phyloP scores from a whole-genome alignment of 37 sponge, comb jelly and placozoan genomes.

The Bolinopsis microptera region DNA sequence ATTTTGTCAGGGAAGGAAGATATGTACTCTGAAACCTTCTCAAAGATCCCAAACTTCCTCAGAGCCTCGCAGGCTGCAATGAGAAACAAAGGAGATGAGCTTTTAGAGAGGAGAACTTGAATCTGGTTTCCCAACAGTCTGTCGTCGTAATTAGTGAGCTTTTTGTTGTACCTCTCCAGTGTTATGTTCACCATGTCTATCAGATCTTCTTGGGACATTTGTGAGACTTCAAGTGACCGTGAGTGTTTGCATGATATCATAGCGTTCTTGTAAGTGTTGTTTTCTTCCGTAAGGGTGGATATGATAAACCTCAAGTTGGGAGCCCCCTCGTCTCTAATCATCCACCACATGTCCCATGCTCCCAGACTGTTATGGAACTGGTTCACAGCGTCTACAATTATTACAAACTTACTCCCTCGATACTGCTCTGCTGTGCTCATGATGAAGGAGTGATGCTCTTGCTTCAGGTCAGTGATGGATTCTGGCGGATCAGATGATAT shows the following conservation, averaged over 20 bases:
- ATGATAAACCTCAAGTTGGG: slow-evolving; percentile 4
- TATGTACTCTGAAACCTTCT: slow-evolving; percentile 15
- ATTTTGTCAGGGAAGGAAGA: background rate
- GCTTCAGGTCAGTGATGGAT: slow-evolving; percentile 14
- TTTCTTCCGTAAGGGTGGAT: slow-evolving; percentile 41
- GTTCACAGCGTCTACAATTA: slow-evolving; percentile 61
- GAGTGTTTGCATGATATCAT: background rate
- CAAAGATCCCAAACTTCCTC: slow-evolving; percentile 46
- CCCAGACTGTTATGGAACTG: slow-evolving; percentile 1
- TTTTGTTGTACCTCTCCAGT: slow-evolving; percentile 61
- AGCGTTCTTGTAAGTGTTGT: background rate
- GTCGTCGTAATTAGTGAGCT: slow-evolving; percentile 8
- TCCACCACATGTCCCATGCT: slow-evolving; percentile 64
- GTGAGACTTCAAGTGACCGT: background rate
- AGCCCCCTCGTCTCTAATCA: background rate
- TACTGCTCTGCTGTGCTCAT: background rate
- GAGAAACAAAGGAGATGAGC: slow-evolving; percentile 31
- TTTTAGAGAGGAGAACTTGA: background rate
- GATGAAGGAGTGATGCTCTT: slow-evolving; percentile 17
- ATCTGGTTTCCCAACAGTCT: slow-evolving; percentile 51
- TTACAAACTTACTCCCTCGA: slow-evolving; percentile 2
- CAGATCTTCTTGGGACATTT: slow-evolving; percentile 28
- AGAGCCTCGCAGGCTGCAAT: slow-evolving; percentile 52
- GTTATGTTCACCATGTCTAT: slow-evolving; percentile 9
- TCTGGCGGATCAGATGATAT: background rate